Conservation (phyloP, 2,113 vertebrate species). For the Epinephelus cyanopodus region DNA sequence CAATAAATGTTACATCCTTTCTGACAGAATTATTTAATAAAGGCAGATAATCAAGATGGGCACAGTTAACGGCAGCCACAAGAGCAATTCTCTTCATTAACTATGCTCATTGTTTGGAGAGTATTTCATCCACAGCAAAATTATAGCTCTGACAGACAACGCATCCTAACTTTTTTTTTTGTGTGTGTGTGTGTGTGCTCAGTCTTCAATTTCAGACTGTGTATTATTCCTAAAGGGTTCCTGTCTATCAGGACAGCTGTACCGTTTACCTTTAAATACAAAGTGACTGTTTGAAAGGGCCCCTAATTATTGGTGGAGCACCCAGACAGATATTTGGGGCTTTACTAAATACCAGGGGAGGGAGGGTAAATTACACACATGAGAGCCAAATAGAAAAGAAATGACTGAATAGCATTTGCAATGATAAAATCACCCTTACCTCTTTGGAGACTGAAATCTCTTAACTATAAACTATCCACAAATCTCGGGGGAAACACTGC, state of each 20-base stretch:
- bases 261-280: not conserved
- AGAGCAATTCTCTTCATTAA: not conserved
- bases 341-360: not conserved
- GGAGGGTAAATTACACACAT: not conserved
- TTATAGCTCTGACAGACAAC: not conserved
- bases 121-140: not conserved
- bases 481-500: not conserved
- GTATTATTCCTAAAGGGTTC: not conserved
- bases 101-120: not conserved
- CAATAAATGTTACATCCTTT: conserved; percentile 7
- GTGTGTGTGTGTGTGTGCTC: not conserved
- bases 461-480: not conserved
- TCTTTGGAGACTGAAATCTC: not conserved
- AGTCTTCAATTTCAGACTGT: not conserved
- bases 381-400: not conserved
- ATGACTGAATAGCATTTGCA: not conserved
- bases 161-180: not conserved
- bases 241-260: not conserved
- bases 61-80: not conserved
- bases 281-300: not conserved
- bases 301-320: not conserved
- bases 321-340: not conserved
- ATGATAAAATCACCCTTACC: not conserved
- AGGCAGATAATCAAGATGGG: not conserved
- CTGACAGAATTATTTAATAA: conserved; percentile 16